A percentile compares a stretch with the other conserved stretches of the same genome.
phyloP scores from a whole-genome alignment of 2,113 vertebrate genomes.

The Callocephalon fimbriatum region DNA sequence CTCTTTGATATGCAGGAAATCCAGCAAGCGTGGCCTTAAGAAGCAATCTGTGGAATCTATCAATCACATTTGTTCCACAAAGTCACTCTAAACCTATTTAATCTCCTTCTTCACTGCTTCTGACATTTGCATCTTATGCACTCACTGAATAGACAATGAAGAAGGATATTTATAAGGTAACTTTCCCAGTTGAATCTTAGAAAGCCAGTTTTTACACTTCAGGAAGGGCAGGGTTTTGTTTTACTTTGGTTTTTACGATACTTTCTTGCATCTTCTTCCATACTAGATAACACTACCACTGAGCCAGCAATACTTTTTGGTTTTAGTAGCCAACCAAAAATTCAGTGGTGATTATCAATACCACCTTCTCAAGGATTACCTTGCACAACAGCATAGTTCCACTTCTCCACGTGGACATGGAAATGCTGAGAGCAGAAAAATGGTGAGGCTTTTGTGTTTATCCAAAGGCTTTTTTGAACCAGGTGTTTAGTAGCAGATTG shows the following conservation, averaged over 20 bases:
- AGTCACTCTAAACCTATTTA: conserved; percentile 61
- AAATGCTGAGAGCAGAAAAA: background rate
- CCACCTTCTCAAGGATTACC: background rate
- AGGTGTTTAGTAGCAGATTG: conserved; percentile 39
- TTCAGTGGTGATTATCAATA: background rate
- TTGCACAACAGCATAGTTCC: background rate
- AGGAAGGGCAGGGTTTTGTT: background rate
- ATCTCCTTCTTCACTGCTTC: conserved; percentile 33
- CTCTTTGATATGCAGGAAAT: conserved; percentile 12
- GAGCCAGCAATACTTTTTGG: background rate
- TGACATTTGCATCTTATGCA: background rate
- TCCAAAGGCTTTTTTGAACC: conserved; percentile 11
- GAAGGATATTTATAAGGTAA: conserved; percentile 42
- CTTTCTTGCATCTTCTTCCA: background rate
- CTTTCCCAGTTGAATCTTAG: background rate
- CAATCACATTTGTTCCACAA: conserved; percentile 56
- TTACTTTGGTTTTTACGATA: background rate
- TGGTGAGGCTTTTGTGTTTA: conserved; percentile 7
- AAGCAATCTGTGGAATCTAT: conserved; percentile 35
- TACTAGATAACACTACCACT: background rate
- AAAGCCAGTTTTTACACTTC: background rate
- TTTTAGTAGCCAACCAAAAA: background rate
- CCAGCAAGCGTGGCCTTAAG: background rate
- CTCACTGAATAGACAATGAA: background rate
- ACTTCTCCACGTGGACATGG: background rate